A percentile compares a stretch with the other conserved stretches of the same genome.
Conservation (phyloP, 2,113 vertebrate species). For the Amblyopsis rosae region DNA sequence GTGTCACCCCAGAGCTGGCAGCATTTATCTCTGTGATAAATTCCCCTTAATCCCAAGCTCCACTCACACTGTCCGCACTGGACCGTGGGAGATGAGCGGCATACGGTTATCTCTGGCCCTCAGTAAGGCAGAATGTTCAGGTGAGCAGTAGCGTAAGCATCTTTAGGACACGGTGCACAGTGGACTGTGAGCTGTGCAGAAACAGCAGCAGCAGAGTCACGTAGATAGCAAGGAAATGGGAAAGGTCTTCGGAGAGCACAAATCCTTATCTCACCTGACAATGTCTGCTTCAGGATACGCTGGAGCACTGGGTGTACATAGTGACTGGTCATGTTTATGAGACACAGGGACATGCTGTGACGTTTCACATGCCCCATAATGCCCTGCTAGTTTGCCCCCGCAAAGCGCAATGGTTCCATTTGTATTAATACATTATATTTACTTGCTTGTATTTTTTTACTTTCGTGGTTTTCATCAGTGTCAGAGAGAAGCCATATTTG, state of each 20-base stretch:
- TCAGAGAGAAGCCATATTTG: constrained; percentile 45
- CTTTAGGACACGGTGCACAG: constrained; percentile 44
- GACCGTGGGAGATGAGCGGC: constrained; percentile 39
- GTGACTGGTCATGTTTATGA: constrained; percentile 63
- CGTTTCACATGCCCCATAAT: constrained; percentile 66
- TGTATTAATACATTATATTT: constrained; percentile 8
- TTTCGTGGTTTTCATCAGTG: constrained; percentile 4
- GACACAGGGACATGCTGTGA: constrained; percentile 70
- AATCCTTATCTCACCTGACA: constrained; percentile 77
- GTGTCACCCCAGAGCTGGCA: constrained; percentile 42
- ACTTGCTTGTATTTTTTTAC: constrained; percentile 1
- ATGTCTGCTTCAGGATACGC: constrained; percentile 71
- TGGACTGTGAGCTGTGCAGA: constrained; percentile 34
- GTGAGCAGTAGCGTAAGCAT: constrained; percentile 58
- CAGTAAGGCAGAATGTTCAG: constrained; percentile 47
- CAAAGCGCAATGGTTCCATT: constrained; percentile 21
- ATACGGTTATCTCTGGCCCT: constrained; percentile 54
- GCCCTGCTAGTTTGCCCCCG: constrained; percentile 45
- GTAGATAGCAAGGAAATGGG: constrained; percentile 37
- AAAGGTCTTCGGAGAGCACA: constrained; percentile 64
- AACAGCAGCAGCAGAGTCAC: constrained; percentile 41
- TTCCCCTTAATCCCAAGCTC: no score
- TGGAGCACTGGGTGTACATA: constrained; percentile 66
- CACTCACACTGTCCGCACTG: constrained; percentile 4
- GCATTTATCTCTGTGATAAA: constrained; percentile 39